Percentiles rank a stretch among this genome's conserved stretches.
Conservation (phyloP, 2,113 vertebrate genomes). For the Theropithecus gelada region DNA sequence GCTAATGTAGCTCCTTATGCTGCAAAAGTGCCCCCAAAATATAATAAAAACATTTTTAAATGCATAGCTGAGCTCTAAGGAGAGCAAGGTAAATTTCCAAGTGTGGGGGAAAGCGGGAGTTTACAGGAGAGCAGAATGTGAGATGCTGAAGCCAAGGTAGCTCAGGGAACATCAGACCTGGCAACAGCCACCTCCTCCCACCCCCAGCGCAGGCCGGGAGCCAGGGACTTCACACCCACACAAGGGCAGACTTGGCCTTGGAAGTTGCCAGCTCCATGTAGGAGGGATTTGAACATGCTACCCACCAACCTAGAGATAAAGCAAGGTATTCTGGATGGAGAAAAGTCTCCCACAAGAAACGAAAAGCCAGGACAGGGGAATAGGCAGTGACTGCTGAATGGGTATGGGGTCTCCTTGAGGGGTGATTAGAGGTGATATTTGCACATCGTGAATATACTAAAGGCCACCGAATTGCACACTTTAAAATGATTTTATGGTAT, state of each 20-base stretch:
- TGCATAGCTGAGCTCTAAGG: neutral
- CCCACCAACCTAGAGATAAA: neutral
- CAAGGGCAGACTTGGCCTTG: neutral
- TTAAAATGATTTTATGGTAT: neutral
- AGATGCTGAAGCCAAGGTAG: neutral
- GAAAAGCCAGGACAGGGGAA: neutral
- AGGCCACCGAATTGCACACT: neutral
- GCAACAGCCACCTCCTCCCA: neutral
- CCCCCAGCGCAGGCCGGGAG: neutral
- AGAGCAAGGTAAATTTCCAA: neutral
- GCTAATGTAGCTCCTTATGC: rapidly evolving
- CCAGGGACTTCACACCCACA: neutral
- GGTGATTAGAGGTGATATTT: neutral
- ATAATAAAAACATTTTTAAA: neutral
- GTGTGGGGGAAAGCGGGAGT: neutral
- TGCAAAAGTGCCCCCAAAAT: neutral
- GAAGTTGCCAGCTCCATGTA: neutral
- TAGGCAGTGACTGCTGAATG: too few species aligned
- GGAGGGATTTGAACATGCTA: neutral
- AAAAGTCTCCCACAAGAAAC: neutral
- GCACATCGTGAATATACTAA: neutral
- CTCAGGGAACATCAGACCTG: neutral
- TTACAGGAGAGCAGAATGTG: neutral
- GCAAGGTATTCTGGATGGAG: neutral
- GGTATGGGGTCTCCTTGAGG: neutral